Conservation (phyloP, 1,140 invertebrate genomes). For the Rhyacophila brunnea region DNA sequence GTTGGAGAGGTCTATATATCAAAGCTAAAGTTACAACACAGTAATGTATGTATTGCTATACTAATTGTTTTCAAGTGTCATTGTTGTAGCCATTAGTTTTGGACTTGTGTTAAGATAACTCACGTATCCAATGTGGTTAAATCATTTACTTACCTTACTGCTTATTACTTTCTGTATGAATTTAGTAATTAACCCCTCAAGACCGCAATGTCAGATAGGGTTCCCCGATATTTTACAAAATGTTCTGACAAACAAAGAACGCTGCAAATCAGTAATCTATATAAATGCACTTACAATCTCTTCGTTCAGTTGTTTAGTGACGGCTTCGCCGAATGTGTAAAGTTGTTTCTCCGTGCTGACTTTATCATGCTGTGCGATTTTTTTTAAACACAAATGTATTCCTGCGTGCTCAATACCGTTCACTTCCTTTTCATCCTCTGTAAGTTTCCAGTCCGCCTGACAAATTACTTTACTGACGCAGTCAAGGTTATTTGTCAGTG, state of each 20-base stretch:
- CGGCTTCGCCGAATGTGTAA: conserved; percentile 41
- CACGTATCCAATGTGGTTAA: too few relatives aligned
- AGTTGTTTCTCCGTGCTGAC: conserved; percentile 33
- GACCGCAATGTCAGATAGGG: not conserved
- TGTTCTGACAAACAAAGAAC: too few relatives aligned
- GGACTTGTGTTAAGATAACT: too few relatives aligned
- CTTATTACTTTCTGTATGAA: not conserved
- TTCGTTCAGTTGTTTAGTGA: conserved; percentile 40
- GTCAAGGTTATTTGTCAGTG: conserved; percentile 17
- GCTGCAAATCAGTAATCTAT: too few relatives aligned
- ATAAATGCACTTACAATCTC: conserved; percentile 48
- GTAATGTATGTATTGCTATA: too few relatives aligned
- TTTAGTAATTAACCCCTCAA: not conserved
- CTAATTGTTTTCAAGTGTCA: too few relatives aligned
- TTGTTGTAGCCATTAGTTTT: too few relatives aligned
- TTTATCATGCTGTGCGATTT: conserved; percentile 69
- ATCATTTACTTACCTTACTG: not conserved
- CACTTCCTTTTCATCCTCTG: conserved; percentile 50
- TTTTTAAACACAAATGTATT: conserved; percentile 78
- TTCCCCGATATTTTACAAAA: not conserved
- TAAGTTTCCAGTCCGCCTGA: conserved; percentile 43
- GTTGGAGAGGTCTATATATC: too few relatives aligned
- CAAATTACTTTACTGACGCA: conserved; percentile 39
- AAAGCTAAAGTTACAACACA: too few relatives aligned
- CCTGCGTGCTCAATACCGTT: conserved; percentile 76